phyloP scores from a whole-genome alignment of 2,888 invertebrate species.

The Fissipunctia ypsillon region DNA sequence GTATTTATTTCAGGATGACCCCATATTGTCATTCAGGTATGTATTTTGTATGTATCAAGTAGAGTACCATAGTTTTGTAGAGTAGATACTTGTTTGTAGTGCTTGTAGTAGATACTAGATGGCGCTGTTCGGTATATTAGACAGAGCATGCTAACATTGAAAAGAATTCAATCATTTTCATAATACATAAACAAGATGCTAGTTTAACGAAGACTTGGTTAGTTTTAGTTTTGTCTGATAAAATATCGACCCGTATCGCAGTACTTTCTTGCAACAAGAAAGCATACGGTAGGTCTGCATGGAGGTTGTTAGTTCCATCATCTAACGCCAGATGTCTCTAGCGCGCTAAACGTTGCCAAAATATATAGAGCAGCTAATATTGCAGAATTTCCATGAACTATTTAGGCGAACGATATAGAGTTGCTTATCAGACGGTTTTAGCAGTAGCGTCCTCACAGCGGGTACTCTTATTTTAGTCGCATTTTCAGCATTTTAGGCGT shows the following conservation, averaged over 20 bases:
- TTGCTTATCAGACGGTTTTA: slow-evolving; percentile 43
- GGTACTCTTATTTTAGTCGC: slow-evolving; percentile 44
- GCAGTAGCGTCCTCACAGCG: slow-evolving; percentile 35
- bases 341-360: slow-evolving; percentile 33
- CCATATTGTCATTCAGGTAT: slow-evolving; percentile 32
- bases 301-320: slow-evolving; percentile 31
- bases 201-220: neutral
- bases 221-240: neutral
- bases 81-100: slow-evolving; percentile 8
- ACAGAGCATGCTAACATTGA: neutral
- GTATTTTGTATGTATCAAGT: slow-evolving; percentile 19
- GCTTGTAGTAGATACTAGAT: slow-evolving; percentile 31
- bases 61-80: slow-evolving; percentile 12
- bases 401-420: slow-evolving; percentile 53
- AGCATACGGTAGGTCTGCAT: neutral
- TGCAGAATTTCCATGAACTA: slow-evolving; percentile 61
- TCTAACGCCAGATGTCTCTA: slow-evolving; percentile 68
- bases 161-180: neutral
- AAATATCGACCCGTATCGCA: neutral
- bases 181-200: neutral
- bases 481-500: slow-evolving; percentile 54
- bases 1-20: slow-evolving; percentile 45
- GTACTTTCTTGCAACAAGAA: neutral
- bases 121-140: slow-evolving; percentile 31
- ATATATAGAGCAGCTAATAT: slow-evolving; percentile 19